These are phyloP conservation scores for Volucella inflata DNA, from an alignment of 2,888 invertebrate species.

Conservation along the genomic window DNA sequence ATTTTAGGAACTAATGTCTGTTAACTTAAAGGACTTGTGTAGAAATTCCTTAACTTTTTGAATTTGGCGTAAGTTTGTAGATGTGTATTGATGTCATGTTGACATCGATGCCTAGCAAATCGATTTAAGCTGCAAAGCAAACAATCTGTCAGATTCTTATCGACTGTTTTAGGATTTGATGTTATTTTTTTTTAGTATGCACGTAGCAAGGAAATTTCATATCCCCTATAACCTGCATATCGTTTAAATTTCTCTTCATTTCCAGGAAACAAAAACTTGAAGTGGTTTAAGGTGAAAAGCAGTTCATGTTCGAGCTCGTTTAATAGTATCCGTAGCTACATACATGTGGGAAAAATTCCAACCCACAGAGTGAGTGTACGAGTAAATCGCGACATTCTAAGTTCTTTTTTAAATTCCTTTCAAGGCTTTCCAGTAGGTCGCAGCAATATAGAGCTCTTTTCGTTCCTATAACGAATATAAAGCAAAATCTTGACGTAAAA, in stretches of 20 bases:
- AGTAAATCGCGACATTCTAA: neutral
- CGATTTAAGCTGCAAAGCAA: slow-evolving; percentile 52
- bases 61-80: neutral
- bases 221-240: slow-evolving; percentile 27
- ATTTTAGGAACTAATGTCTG: slow-evolving; percentile 6
- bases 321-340: neutral
- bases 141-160: slow-evolving; percentile 45
- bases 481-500: neutral
- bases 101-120: slow-evolving; percentile 28
- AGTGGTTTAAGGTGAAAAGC: slow-evolving; percentile 22
- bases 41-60: slow-evolving; percentile 9
- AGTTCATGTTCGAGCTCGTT: slow-evolving; percentile 8
- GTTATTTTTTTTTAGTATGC: neutral
- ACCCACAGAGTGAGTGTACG: neutral
- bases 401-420: neutral
- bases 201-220: slow-evolving; percentile 36
- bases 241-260: neutral
- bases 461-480: neutral
- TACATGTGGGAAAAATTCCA: slow-evolving; percentile 1
- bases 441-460: neutral
- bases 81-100: neutral
- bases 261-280: slow-evolving; percentile 17
- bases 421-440: too few species aligned
- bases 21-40: slow-evolving; percentile 15
- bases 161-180: slow-evolving; percentile 5